These are phyloP conservation scores for Xiphophorus birchmanni DNA, from an alignment of 2,797 vertebrate genomes.

Conservation along the genomic window DNA sequence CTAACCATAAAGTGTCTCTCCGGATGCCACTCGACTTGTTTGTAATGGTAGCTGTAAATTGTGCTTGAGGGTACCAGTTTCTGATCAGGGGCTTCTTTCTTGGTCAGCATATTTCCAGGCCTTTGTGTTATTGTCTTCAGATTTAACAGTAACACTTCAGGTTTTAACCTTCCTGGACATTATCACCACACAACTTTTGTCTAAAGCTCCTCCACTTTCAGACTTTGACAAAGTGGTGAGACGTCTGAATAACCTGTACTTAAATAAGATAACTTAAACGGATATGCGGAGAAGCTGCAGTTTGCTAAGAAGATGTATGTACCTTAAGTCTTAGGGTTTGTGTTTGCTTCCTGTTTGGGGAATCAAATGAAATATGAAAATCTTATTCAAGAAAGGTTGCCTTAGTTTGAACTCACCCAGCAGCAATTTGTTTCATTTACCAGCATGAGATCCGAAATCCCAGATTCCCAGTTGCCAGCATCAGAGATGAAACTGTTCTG, in stretches of 20 bases:
- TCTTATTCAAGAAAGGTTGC: background rate
- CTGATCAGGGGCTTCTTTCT: too few relatives aligned
- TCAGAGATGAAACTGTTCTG: background rate
- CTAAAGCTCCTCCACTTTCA: background rate
- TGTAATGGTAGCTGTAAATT: background rate
- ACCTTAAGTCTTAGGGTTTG: background rate
- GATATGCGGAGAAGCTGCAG: background rate
- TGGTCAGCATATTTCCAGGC: background rate
- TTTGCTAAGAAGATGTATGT: background rate
- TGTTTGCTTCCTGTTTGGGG: background rate
- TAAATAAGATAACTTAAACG: background rate
- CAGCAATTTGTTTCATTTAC: background rate
- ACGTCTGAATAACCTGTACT: background rate
- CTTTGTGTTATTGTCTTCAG: background rate
- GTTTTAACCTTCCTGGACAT: too few relatives aligned
- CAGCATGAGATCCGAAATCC: background rate
- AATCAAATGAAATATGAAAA: background rate
- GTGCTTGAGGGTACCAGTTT: too few relatives aligned
- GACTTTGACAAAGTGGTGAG: background rate
- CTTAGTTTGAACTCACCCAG: background rate
- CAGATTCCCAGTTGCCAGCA: background rate
- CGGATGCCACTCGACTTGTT: background rate
- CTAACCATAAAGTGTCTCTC: background rate
- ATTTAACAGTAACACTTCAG: background rate
- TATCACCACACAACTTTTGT: background rate